phyloP scores from a whole-genome alignment of 2,888 invertebrate species.

The Osmoderma eremita region DNA sequence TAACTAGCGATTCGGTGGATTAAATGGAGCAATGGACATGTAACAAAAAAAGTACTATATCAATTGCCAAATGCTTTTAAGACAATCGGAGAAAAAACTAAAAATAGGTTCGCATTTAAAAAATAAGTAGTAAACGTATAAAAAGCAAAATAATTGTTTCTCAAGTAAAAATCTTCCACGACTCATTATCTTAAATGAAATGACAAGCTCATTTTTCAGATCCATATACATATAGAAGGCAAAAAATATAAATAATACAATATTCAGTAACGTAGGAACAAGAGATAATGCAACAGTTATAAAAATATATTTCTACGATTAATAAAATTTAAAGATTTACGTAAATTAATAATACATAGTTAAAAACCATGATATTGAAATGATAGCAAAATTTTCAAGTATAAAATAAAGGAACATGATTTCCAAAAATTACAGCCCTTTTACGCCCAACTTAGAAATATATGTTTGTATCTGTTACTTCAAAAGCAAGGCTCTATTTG shows the following conservation, averaged over 20 bases:
- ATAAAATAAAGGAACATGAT: background rate
- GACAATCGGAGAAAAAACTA: too few species aligned
- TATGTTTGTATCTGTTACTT: background rate
- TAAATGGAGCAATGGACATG: background rate
- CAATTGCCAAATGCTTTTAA: too few species aligned
- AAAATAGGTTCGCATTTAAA: too few species aligned
- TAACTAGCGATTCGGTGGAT: too few species aligned
- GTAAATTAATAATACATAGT: slow-evolving; percentile 54
- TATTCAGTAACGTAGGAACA: slow-evolving; percentile 13
- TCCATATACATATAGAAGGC: background rate
- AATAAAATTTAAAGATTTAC: background rate
- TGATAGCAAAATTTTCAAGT: background rate
- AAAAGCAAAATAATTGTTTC: slow-evolving; percentile 5
- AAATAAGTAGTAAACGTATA: slow-evolving; percentile 1
- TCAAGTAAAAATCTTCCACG: background rate
- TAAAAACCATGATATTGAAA: slow-evolving; percentile 45
- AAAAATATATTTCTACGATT: slow-evolving; percentile 23
- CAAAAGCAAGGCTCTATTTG: slow-evolving; percentile 14
- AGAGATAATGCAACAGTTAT: slow-evolving; percentile 5
- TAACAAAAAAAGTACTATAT: background rate
- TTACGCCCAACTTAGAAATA: background rate
- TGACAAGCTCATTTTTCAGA: slow-evolving; percentile 9
- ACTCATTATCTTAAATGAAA: background rate
- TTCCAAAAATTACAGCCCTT: background rate
- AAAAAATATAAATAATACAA: slow-evolving; percentile 23